Evolutionary conservation across 2,797 vertebrate species (phyloP).

Genomic region (Macropodus opercularis): DNA sequence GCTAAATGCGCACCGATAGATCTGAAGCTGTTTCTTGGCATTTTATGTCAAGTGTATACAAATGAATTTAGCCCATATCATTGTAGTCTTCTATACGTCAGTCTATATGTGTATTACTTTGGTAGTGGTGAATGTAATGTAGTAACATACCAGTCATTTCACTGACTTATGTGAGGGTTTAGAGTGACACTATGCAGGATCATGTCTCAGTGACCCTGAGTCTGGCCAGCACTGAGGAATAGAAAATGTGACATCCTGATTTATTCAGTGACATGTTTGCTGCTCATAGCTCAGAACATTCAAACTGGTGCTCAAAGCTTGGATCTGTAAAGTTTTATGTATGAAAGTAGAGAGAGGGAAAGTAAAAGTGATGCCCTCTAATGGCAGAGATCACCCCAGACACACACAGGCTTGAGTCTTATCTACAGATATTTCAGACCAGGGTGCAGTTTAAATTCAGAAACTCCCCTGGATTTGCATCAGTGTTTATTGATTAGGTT

Average conservation of each 20-base stretch:
- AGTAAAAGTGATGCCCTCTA: conserved; percentile 12
- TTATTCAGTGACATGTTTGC: conserved; percentile 24
- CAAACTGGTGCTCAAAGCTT: conserved; percentile 39
- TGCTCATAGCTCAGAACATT: conserved; percentile 37
- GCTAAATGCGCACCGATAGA: conserved; percentile 23
- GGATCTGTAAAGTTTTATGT: conserved; percentile 16
- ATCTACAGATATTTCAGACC: conserved; percentile 22
- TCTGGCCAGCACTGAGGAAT: conserved; percentile 21
- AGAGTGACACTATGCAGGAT: conserved; percentile 51
- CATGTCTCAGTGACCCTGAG: conserved; percentile 18
- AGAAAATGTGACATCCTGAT: too few relatives aligned
- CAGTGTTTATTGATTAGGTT: conserved; percentile 31
- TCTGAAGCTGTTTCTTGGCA: conserved; percentile 26
- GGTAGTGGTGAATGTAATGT: conserved; percentile 37
- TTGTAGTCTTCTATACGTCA: conserved; percentile 33
- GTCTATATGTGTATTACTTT: conserved; percentile 30
- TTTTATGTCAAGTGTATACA: conserved; percentile 20
- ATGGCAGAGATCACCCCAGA: conserved; percentile 10
- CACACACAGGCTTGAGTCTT: conserved; percentile 4
- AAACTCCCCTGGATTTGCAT: conserved; percentile 29
- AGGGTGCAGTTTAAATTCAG: conserved; percentile 23
- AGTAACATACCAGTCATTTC: conserved; percentile 13
- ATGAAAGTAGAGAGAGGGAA: not conserved
- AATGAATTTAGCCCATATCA: conserved; percentile 30
- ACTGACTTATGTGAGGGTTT: conserved; percentile 35